These are phyloP conservation scores for Stegostoma tigrinum DNA, from an alignment of 2,113 vertebrate genomes.

Conservation along the genomic window DNA sequence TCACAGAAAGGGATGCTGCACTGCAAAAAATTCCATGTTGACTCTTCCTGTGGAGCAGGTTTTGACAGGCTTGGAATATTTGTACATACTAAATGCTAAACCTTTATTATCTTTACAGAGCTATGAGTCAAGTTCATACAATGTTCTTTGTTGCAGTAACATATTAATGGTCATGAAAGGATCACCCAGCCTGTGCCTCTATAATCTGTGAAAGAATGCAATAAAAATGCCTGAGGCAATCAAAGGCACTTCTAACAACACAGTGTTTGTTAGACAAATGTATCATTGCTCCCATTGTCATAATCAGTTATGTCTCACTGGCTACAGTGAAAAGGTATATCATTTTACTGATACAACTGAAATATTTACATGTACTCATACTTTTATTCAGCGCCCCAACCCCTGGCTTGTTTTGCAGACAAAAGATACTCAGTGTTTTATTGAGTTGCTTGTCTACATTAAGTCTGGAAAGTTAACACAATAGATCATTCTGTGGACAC, in stretches of 20 bases:
- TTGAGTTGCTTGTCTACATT: neutral
- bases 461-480: neutral
- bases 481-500: neutral
- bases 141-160: slow-evolving; percentile 46
- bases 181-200: neutral
- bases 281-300: neutral
- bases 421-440: neutral
- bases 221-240: neutral
- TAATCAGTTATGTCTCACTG: neutral
- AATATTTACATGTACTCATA: neutral
- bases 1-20: neutral
- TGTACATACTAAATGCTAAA: neutral
- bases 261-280: slow-evolving; percentile 18
- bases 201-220: neutral
- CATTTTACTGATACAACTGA: slow-evolving; percentile 26
- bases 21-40: neutral
- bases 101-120: slow-evolving; percentile 26
- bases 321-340: neutral
- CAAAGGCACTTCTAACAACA: slow-evolving; percentile 20
- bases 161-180: slow-evolving; percentile 47
- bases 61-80: slow-evolving; percentile 25
- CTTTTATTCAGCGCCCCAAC: neutral
- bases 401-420: neutral
- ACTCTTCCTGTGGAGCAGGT: slow-evolving; percentile 7
- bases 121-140: slow-evolving; percentile 10